Conservation (phyloP, 2,888 invertebrate genomes). For the Chouioia cunea region DNA sequence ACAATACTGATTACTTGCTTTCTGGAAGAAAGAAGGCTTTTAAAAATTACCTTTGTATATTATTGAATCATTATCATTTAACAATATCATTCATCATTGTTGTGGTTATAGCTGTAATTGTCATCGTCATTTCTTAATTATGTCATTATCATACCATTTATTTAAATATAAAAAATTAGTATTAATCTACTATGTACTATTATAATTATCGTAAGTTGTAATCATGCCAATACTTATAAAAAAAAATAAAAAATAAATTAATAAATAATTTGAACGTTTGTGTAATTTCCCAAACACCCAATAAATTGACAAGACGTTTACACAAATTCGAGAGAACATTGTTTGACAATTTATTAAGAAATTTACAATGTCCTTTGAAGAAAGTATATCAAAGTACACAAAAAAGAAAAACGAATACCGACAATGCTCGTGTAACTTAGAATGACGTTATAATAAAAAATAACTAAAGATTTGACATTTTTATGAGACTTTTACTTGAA, state of each 20-base stretch:
- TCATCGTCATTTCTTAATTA: conserved; percentile 40
- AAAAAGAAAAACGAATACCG: too few species aligned
- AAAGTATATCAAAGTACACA: too few species aligned
- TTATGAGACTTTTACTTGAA: too few species aligned
- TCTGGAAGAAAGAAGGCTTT: conserved; percentile 11
- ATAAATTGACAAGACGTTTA: too few species aligned
- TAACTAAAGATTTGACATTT: too few species aligned
- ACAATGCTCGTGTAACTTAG: too few species aligned
- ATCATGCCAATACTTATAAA: conserved; percentile 48
- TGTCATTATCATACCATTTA: conserved; percentile 43
- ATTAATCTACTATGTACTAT: conserved; percentile 46
- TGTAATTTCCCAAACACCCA: too few species aligned
- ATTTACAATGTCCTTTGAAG: too few species aligned
- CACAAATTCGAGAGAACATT: too few species aligned
- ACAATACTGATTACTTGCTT: conserved; percentile 24
- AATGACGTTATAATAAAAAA: too few species aligned
- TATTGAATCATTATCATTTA: conserved; percentile 37
- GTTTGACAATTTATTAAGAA: too few species aligned
- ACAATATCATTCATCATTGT: conserved; percentile 40
- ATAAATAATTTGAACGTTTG: conserved; percentile 12
- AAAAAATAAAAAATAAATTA: conserved; percentile 44
- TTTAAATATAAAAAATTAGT: conserved; percentile 46
- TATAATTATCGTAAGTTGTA: conserved; percentile 48
- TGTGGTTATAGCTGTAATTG: conserved; percentile 42
- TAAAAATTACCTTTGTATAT: conserved; percentile 42